Conservation (phyloP, 2,888 invertebrate genomes). For the Phengaris alcon region DNA sequence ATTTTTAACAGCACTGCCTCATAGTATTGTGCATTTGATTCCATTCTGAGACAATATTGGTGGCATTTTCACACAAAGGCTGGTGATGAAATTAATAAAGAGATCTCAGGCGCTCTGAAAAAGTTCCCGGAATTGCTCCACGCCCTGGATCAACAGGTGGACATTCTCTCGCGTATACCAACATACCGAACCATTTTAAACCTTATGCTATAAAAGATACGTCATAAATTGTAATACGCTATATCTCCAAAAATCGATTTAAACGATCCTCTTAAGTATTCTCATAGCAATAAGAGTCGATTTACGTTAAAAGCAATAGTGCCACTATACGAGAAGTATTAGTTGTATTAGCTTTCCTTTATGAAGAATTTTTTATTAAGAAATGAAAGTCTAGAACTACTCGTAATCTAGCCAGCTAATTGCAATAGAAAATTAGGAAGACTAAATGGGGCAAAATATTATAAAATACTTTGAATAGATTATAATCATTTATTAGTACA, state of each 20-base stretch:
- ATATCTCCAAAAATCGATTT: neutral
- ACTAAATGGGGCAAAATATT: neutral
- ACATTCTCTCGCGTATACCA: conserved; percentile 8
- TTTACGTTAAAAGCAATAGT: neutral
- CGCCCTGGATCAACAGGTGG: conserved; percentile 9
- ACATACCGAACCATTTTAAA: neutral
- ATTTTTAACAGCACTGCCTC: neutral
- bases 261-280: neutral
- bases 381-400: neutral
- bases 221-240: neutral
- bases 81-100: conserved; percentile 12
- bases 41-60: neutral
- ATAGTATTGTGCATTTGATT: neutral
- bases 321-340: neutral
- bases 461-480: too few species aligned
- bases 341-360: neutral
- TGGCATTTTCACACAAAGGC: conserved; percentile 3
- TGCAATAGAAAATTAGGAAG: neutral
- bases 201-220: neutral
- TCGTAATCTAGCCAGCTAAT: neutral
- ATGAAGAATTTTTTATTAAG: neutral
- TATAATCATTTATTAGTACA: too few species aligned
- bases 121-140: conserved; percentile 11
- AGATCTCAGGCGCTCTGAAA: neutral
- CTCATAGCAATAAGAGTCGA: neutral